phyloP scores from a whole-genome alignment of 2,888 invertebrate species.

The Synergus laeviventris region DNA sequence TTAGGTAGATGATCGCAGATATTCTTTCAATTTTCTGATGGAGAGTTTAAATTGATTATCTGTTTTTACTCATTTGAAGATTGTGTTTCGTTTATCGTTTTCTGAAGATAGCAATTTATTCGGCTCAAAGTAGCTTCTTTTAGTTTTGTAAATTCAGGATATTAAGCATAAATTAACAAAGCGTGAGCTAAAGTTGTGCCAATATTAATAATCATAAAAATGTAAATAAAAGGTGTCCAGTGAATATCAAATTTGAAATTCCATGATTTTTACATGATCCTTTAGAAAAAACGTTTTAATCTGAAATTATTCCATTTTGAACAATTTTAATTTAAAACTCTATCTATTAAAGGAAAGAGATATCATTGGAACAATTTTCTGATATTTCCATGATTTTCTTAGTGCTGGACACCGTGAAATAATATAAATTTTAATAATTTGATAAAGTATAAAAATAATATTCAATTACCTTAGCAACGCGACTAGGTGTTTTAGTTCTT shows the following conservation, averaged over 20 bases:
- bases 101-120: neutral
- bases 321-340: too few species aligned
- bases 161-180: conserved; percentile 14
- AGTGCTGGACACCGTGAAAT: neutral
- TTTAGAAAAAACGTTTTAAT: too few species aligned
- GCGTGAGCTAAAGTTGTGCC: conserved; percentile 33
- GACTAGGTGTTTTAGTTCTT: conserved; percentile 66
- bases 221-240: neutral
- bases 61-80: neutral
- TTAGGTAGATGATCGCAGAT: neutral
- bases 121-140: neutral
- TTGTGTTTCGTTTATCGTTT: neutral
- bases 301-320: neutral
- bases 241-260: neutral
- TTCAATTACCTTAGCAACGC: conserved; percentile 66
- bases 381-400: too few species aligned
- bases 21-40: neutral
- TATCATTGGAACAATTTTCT: too few species aligned
- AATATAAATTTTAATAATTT: conserved; percentile 28
- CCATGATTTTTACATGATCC: too few species aligned
- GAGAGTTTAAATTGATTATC: neutral
- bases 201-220: conserved; percentile 29
- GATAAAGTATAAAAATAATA: conserved; percentile 27
- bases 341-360: too few species aligned
- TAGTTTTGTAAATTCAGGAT: neutral